phyloP scores from a whole-genome alignment of 2,113 vertebrate species.

The Pelecanus crispus region DNA sequence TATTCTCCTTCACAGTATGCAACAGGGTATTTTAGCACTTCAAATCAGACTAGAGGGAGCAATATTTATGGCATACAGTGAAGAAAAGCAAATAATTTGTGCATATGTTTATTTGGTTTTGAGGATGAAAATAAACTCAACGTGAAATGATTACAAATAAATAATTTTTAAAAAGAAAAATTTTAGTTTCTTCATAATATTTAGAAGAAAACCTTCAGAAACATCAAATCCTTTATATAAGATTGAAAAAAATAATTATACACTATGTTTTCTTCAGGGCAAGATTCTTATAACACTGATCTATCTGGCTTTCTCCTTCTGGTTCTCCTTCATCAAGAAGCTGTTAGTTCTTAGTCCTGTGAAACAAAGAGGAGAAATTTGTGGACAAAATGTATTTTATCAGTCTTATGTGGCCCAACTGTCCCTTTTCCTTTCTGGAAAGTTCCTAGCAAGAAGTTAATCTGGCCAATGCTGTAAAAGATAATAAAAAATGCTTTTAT shows the following conservation, averaged over 20 bases:
- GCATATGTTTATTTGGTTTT: background rate
- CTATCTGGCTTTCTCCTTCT: background rate
- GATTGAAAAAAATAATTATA: background rate
- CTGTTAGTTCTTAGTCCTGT: background rate
- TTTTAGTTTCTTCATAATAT: background rate
- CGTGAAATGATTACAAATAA: background rate
- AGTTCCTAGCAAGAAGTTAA: too few relatives aligned
- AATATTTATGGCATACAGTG: background rate
- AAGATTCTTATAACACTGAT: background rate
- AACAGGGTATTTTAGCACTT: background rate
- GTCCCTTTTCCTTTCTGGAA: background rate
- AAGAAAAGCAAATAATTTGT: background rate
- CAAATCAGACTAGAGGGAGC: background rate
- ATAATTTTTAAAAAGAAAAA: background rate
- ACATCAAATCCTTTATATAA: background rate
- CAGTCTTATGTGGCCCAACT: background rate
- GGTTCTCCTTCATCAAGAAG: background rate
- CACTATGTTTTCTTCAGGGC: background rate
- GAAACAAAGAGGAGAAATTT: background rate
- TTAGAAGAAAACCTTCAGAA: background rate
- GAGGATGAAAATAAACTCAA: background rate
- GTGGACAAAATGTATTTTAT: background rate
- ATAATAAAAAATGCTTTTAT: too few relatives aligned
- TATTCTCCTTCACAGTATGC: background rate
- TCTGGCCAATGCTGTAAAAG: too few relatives aligned